Conservation (phyloP, 2,797 vertebrate species). For the Danio jaintianensis region DNA sequence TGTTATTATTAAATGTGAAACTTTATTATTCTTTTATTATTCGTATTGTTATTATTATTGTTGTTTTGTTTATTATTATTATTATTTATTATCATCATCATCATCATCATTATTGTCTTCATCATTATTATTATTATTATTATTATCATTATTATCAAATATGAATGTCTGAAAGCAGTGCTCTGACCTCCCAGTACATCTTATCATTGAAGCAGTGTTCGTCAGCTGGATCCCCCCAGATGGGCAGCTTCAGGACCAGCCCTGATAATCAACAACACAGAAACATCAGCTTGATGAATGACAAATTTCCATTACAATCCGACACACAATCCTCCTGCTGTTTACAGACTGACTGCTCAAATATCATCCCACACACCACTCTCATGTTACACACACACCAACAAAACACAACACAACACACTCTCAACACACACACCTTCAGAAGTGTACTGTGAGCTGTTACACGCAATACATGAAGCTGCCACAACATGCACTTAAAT, state of each 20-base stretch:
- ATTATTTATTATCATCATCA: no score
- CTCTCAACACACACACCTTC: neutral
- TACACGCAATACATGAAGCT: neutral
- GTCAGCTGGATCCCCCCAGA: constrained; percentile 91
- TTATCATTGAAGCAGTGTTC: constrained; percentile 93
- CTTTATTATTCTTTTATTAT: no score
- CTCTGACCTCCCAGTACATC: constrained; percentile 92
- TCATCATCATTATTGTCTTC: no score
- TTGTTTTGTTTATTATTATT: no score
- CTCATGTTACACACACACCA: constrained; percentile 17
- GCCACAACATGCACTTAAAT: neutral
- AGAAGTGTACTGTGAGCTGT: neutral
- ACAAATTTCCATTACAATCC: constrained; percentile 19
- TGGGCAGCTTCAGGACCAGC: constrained; percentile 86
- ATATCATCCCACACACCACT: no score
- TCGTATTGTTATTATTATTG: no score
- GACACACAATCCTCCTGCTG: neutral
- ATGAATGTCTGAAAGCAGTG: neutral
- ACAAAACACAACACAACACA: no score
- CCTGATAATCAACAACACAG: constrained; percentile 75
- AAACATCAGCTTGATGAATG: neutral
- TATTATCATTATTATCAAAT: no score
- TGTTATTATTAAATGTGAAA: no score
- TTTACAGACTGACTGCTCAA: neutral
- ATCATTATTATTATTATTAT: no score